Evolutionary conservation across 2,113 vertebrate species (phyloP).

Genomic region (Hippopotamus amphibius): DNA sequence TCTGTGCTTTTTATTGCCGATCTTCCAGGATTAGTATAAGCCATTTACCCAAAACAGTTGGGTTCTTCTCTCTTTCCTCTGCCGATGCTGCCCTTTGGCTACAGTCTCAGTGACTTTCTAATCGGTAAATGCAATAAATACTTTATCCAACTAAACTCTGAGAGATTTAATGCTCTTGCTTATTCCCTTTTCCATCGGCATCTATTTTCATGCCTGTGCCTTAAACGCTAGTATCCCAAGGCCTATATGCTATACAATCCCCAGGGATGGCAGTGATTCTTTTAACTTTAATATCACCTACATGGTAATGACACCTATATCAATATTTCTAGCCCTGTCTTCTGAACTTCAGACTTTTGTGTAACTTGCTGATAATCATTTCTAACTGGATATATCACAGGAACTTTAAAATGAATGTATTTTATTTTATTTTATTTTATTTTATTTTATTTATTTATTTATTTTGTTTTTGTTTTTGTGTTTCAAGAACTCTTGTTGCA

Average conservation of each 20-base stretch:
- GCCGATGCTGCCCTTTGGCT: neutral
- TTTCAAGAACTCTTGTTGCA: neutral
- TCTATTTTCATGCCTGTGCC: neutral
- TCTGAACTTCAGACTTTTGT: neutral
- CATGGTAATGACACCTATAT: neutral
- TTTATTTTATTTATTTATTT: neutral
- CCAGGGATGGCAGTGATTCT: neutral
- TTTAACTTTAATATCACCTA: neutral
- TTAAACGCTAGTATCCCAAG: neutral
- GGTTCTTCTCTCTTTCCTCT: neutral
- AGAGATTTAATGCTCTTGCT: neutral
- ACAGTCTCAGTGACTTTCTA: neutral
- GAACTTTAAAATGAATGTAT: neutral
- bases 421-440: neutral
- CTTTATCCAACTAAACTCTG: slow-evolving; percentile 10
- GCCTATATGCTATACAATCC: neutral
- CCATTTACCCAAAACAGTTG: neutral
- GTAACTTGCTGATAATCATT: neutral
- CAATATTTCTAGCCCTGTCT: neutral
- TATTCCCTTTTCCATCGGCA: neutral
- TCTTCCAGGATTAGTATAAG: neutral
- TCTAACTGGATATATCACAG: neutral
- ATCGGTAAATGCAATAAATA: neutral
- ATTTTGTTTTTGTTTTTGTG: neutral
- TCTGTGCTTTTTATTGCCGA: neutral